Percentiles rank a stretch among this genome's conserved stretches.
phyloP scores from a whole-genome alignment of 1,140 invertebrate genomes.

The Conus ventricosus region DNA sequence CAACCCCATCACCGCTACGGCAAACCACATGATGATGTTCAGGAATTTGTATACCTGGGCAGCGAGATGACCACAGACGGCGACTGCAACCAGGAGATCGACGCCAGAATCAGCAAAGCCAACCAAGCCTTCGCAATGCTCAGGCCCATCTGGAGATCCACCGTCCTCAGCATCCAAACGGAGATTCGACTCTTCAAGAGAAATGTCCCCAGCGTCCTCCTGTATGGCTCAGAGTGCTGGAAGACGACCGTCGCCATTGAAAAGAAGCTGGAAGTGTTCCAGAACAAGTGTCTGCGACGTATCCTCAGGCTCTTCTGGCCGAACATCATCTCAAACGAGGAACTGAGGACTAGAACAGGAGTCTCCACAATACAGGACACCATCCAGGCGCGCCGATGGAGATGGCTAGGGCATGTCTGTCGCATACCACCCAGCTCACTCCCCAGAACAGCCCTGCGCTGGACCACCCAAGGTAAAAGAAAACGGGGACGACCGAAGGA shows the following conservation, averaged over 20 bases:
- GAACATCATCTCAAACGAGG: slow-evolving; percentile 8
- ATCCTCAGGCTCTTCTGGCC: slow-evolving; percentile 32
- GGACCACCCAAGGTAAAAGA: background rate
- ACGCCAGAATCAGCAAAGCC: slow-evolving; percentile 29
- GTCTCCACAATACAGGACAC: background rate
- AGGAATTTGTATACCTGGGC: background rate
- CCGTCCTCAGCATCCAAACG: slow-evolving; percentile 33
- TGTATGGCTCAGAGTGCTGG: slow-evolving; percentile 37
- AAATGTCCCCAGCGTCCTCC: slow-evolving; percentile 43
- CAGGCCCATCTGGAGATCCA: slow-evolving; percentile 39
- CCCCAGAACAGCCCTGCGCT: background rate
- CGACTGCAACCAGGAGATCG: background rate
- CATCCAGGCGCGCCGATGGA: background rate
- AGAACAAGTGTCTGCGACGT: slow-evolving; percentile 26
- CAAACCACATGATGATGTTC: background rate
- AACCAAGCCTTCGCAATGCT: slow-evolving; percentile 38
- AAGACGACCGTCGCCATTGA: slow-evolving; percentile 38
- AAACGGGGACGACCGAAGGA: too few species aligned
- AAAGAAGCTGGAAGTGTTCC: slow-evolving; percentile 36
- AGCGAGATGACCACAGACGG: background rate
- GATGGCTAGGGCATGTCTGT: background rate
- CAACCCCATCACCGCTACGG: too few species aligned
- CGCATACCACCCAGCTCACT: background rate
- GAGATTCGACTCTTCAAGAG: slow-evolving; percentile 45
- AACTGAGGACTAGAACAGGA: background rate